phyloP scores from a whole-genome alignment of 2,797 vertebrate genomes.

The Benthosema pterotum region DNA sequence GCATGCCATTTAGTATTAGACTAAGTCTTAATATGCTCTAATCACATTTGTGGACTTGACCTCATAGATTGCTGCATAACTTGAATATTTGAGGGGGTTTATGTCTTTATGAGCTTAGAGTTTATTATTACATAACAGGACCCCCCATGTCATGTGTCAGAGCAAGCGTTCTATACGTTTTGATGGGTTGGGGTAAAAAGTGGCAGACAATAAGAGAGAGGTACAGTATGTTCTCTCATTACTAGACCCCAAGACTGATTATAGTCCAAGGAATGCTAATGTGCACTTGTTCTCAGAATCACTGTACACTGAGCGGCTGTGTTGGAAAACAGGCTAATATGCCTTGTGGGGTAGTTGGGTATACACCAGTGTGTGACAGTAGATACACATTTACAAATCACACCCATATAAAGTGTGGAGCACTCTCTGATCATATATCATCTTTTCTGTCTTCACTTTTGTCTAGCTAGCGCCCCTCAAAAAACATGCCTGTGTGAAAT shows the following conservation, averaged over 20 bases:
- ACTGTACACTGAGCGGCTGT: neutral
- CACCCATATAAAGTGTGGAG: no score
- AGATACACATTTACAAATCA: neutral
- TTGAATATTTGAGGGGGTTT: slow-evolving; percentile 51
- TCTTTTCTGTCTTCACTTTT: no score
- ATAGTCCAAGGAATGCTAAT: slow-evolving; percentile 46
- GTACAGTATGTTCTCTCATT: slow-evolving; percentile 43
- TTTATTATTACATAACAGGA: slow-evolving; percentile 44
- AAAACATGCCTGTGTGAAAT: no score
- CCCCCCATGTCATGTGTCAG: slow-evolving; percentile 27
- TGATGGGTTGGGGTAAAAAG: slow-evolving; percentile 25
- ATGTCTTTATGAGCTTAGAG: slow-evolving; percentile 44
- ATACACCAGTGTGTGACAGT: no score
- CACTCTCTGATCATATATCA: no score
- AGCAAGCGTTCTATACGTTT: slow-evolving; percentile 50
- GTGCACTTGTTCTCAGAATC: slow-evolving; percentile 8
- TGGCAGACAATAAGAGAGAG: slow-evolving; percentile 32
- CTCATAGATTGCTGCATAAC: slow-evolving; percentile 60
- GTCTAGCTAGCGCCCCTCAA: no score
- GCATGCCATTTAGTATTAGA: slow-evolving; percentile 6
- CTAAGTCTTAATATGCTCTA: slow-evolving; percentile 27
- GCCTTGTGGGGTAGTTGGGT: neutral
- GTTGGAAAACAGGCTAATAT: neutral
- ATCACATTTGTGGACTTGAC: slow-evolving; percentile 36
- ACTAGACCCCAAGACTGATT: slow-evolving; percentile 51